Evolutionary conservation across 2,113 vertebrate species (phyloP).

Genomic region (Pantherophis guttatus): DNA sequence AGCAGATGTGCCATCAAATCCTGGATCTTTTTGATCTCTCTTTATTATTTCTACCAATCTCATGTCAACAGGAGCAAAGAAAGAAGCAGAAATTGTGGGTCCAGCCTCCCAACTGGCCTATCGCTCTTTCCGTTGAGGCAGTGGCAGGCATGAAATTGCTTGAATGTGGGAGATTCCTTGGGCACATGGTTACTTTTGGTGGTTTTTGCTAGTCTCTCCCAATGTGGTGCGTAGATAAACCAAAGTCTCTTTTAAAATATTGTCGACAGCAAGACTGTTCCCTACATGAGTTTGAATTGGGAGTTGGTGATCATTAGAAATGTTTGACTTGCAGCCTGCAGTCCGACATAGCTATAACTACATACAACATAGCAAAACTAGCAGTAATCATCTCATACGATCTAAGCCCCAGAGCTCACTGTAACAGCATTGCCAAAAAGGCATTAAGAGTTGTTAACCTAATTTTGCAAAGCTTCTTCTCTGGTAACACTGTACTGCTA

Average conservation of each 20-base stretch:
- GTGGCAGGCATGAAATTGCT: neutral
- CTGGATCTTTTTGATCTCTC: neutral
- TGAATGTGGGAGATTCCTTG: neutral
- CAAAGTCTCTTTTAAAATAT: neutral
- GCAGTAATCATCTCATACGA: no score
- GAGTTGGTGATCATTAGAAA: neutral
- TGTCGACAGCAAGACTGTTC: no score
- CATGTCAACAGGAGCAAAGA: neutral
- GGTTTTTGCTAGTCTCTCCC: neutral
- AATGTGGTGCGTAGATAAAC: neutral
- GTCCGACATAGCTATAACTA: conserved; percentile 34
- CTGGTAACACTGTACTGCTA: no score
- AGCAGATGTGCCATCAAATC: neutral
- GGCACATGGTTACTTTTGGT: neutral
- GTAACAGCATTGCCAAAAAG: no score
- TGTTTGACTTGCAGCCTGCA: neutral
- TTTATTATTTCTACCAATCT: neutral
- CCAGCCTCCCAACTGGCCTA: neutral
- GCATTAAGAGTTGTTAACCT: no score
- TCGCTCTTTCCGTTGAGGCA: neutral
- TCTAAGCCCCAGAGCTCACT: no score
- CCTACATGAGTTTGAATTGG: neutral
- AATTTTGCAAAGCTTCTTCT: no score
- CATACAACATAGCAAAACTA: no score
- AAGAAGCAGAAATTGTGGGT: neutral